Evolutionary conservation across 2,797 vertebrate genomes (phyloP).

Genomic region (Manis javanica): DNA sequence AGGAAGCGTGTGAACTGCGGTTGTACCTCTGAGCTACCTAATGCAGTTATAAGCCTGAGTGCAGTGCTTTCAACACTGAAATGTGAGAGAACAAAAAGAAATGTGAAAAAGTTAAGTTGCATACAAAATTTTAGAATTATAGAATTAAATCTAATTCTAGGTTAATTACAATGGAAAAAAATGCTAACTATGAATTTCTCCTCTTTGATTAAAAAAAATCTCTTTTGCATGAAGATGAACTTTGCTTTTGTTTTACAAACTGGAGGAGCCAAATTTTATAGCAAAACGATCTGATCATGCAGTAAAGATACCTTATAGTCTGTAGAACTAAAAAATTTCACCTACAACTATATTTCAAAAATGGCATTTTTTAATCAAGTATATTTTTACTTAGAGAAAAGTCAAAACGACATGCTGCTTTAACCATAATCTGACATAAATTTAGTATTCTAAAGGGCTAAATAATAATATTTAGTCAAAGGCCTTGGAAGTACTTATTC

Average conservation of each 20-base stretch:
- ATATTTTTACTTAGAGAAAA: conserved; percentile 52
- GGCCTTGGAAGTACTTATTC: background rate
- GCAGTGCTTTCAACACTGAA: conserved; percentile 97
- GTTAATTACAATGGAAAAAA: conserved; percentile 16
- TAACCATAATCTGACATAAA: conserved; percentile 35
- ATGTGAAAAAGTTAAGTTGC: background rate
- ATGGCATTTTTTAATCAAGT: conserved; percentile 10
- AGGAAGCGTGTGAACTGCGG: conserved; percentile 99
- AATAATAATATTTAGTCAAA: background rate
- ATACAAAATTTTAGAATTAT: background rate
- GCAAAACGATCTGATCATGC: background rate
- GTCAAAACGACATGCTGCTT: conserved; percentile 7
- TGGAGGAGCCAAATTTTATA: background rate
- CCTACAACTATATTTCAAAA: conserved; percentile 30
- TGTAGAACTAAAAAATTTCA: conserved; percentile 1
- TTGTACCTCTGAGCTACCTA: conserved; percentile 98
- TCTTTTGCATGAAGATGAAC: background rate
- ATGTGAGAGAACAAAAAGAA: conserved; percentile 44
- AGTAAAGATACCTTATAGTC: background rate
- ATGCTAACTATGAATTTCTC: background rate
- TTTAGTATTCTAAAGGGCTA: background rate
- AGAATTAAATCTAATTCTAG: background rate
- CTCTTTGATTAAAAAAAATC: background rate
- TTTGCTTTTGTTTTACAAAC: conserved; percentile 36
- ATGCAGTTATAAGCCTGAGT: conserved; percentile 95